Evolutionary conservation across 2,888 invertebrate species (phyloP).

Genomic region (Megamerina dolium): DNA sequence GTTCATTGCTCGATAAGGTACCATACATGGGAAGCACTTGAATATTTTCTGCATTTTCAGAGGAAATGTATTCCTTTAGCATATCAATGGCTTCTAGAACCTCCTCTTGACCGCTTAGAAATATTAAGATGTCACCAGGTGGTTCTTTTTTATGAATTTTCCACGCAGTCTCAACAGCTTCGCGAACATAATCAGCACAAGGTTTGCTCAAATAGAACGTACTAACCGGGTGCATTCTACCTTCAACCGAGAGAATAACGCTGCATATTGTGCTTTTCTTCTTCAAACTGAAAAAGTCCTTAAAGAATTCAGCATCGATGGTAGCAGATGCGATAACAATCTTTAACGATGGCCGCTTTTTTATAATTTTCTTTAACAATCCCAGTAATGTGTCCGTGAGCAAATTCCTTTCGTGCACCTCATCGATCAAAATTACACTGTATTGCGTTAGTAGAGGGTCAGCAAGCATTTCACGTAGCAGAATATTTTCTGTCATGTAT

Average conservation of each 20-base stretch:
- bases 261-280: constrained; percentile 59
- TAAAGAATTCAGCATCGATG: constrained; percentile 82
- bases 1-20: constrained; percentile 72
- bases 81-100: constrained; percentile 70
- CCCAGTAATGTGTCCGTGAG: constrained; percentile 93
- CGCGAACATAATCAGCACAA: constrained; percentile 82
- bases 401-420: constrained; percentile 91
- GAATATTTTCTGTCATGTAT: constrained; percentile 95
- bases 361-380: constrained; percentile 83
- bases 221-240: constrained; percentile 81
- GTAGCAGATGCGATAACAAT: constrained; percentile 93
- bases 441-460: constrained; percentile 90
- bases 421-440: constrained; percentile 82
- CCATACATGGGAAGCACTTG: constrained; percentile 88
- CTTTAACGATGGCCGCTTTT: constrained; percentile 73
- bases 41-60: constrained; percentile 53
- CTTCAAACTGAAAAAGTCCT: constrained; percentile 65
- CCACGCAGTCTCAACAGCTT: constrained; percentile 78
- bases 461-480: constrained; percentile 89
- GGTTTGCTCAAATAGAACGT: constrained; percentile 78
- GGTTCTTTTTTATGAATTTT: constrained; percentile 82
- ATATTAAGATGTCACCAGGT: constrained; percentile 81
- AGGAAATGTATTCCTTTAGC: constrained; percentile 54
- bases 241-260: constrained; percentile 80
- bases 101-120: constrained; percentile 92